A percentile compares a stretch with the other conserved stretches of the same genome.
phyloP scores from a whole-genome alignment of 2,888 invertebrate species.

The Notodonta ziczac region DNA sequence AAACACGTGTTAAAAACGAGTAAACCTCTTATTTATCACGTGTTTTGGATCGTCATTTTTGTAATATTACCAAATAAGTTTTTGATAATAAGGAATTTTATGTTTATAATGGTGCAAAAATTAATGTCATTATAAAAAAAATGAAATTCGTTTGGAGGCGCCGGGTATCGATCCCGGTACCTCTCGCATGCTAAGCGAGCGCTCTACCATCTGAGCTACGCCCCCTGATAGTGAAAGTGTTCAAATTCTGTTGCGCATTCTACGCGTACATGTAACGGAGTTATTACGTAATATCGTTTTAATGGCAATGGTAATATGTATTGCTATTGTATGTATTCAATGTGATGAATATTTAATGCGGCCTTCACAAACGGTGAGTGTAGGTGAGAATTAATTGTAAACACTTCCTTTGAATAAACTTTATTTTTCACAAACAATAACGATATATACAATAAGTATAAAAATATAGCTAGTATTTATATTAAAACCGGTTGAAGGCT shows the following conservation, averaged over 20 bases:
- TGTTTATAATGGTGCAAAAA: too few relatives aligned
- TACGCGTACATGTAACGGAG: not conserved
- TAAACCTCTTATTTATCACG: too few relatives aligned
- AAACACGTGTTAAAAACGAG: too few relatives aligned
- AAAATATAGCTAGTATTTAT: not conserved
- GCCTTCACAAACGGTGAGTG: not conserved
- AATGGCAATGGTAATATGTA: conserved; percentile 1
- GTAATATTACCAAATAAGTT: too few relatives aligned
- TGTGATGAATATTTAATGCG: not conserved
- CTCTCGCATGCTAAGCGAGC: conserved; percentile 83
- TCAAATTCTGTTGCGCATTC: conserved; percentile 9
- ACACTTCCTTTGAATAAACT: conserved; percentile 1
- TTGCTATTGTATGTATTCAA: conserved; percentile 2
- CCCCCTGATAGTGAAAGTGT: conserved; percentile 43
- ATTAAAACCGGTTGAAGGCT: not conserved
- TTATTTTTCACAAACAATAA: conserved; percentile 5
- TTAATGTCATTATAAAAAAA: not conserved
- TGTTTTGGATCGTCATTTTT: too few relatives aligned
- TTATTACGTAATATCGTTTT: conserved; percentile 10
- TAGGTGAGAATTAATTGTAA: not conserved
- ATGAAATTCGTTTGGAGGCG: conserved; percentile 64
- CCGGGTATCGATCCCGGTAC: conserved; percentile 85
- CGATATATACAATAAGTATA: not conserved
- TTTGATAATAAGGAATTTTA: too few relatives aligned
- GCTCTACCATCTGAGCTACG: conserved; percentile 80